Percentiles rank a stretch among this genome's conserved stretches.
Evolutionary conservation across 2,113 vertebrate genomes (phyloP).

Genomic region (Gulo gulo): DNA sequence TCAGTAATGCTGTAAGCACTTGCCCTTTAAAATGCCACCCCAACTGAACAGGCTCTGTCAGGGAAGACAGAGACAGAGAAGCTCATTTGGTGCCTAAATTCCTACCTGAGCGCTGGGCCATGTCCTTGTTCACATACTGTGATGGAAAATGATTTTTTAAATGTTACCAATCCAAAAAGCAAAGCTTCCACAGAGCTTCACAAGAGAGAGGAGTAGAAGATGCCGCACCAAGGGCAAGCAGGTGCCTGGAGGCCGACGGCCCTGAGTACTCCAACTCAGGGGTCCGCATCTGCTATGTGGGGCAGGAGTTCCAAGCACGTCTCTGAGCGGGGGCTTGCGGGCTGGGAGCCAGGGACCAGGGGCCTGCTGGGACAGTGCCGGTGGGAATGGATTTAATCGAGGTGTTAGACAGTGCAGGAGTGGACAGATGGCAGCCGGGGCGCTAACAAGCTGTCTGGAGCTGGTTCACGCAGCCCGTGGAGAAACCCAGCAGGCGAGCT

Average conservation of each 20-base stretch:
- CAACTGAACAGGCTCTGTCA: not conserved
- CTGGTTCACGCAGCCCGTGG: not conserved
- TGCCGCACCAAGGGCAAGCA: not conserved
- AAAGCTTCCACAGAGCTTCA: not conserved
- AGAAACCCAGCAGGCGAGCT: not conserved
- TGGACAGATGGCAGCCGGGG: not conserved
- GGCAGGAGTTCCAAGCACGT: not conserved
- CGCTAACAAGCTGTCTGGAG: not conserved
- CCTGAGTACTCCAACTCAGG: not conserved
- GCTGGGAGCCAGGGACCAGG: not conserved
- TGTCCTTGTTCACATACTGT: not conserved
- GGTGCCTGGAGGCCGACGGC: not conserved
- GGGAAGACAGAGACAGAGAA: not conserved
- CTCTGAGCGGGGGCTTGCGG: not conserved
- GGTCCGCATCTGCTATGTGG: not conserved
- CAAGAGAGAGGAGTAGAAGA: not conserved
- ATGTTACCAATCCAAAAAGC: not conserved
- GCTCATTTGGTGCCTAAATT: not conserved
- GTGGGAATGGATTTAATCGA: no score
- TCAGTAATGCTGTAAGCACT: not conserved
- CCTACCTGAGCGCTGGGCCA: not conserved
- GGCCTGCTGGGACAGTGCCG: not conserved
- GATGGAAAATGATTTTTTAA: not conserved
- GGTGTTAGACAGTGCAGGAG: not conserved
- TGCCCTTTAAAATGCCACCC: not conserved